Evolutionary conservation across 2,888 invertebrate genomes (phyloP), one percentile per base, ranked within the genome.

Genomic region (Fragum fragum): DNA sequence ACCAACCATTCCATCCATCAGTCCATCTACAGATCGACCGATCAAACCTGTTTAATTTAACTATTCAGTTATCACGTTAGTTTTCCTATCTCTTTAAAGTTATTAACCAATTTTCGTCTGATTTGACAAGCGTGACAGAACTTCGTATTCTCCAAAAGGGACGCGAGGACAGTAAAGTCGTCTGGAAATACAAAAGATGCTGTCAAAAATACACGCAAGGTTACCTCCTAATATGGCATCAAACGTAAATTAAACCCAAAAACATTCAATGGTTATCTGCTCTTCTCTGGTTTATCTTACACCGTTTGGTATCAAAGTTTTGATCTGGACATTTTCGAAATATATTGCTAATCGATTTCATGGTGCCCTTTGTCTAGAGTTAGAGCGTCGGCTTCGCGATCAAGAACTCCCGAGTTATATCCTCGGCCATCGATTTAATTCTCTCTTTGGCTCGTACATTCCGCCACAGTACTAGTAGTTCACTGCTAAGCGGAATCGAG

Each of bases 121-220:
- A 57, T 57, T 57, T 57, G 57, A 57, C 57, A 57, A 57, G 23
- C 57, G 57, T 57, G 57, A 57, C 57, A 21, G 26, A 2, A 57
- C n/a, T 57, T n/a, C 23, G 57, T 23, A 57, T 18, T 28, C 23
- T 57, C 3, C 23, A 6, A n/a, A 57, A 18, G 23, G 53, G 57
- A 7, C 23, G 26, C 5, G 57, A 26, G 11, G 57, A 23, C 26
- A 66, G 23, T 66, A 42, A 66, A 39, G 39, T 23, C 23, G 66
- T 42, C 66, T 42, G 23, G 6, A 36, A 42, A n/a, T 39, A 66
- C 66, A 66, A 66, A 66, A 42, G 42, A 66, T n/a, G 21, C 66
- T 66, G 66, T 66, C 66, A 66, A 66, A 66, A 23, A 14, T 39
- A 16, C 26, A 66, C 66, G 66, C 36, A 66, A 66, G 66, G 42